phyloP scores from a whole-genome alignment of 2,797 vertebrate genomes.

The Dicrostonyx torquatus region DNA sequence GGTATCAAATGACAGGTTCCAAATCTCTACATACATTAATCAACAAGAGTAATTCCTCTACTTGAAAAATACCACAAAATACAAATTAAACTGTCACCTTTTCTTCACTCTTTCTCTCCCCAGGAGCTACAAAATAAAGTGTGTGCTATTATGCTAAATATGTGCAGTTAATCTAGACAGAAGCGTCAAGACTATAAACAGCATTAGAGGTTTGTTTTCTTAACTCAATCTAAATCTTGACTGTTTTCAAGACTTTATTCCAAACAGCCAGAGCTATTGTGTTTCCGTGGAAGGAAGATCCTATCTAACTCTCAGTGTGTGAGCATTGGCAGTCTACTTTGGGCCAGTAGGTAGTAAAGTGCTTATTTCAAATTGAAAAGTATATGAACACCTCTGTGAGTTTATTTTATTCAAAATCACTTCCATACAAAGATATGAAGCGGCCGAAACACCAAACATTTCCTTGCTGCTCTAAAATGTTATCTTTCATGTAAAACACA shows the following conservation, averaged over 20 bases:
- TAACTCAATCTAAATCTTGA: background rate
- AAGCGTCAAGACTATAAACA: background rate
- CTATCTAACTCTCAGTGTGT: background rate
- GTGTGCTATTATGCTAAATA: background rate
- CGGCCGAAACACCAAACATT: background rate
- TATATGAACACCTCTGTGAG: background rate
- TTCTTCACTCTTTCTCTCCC: background rate
- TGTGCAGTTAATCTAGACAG: background rate
- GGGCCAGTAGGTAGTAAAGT: background rate
- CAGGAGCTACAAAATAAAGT: background rate
- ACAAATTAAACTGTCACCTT: background rate
- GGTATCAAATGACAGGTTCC: background rate
- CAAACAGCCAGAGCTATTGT: background rate
- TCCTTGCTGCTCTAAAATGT: no score
- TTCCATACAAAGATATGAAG: conserved; percentile 8
- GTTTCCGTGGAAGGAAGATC: background rate
- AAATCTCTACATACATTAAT: background rate
- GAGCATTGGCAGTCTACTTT: conserved; percentile 7
- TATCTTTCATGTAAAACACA: background rate
- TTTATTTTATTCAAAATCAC: conserved; percentile 21
- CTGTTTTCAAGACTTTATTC: background rate
- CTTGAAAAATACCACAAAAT: background rate
- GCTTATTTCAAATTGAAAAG: conserved; percentile 41
- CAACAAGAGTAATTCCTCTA: background rate
- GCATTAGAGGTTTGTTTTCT: background rate